Base-by-base conservation (phyloP, 92 coral and sea anemone genomes). In the Zoanthus sociatus region DNA sequence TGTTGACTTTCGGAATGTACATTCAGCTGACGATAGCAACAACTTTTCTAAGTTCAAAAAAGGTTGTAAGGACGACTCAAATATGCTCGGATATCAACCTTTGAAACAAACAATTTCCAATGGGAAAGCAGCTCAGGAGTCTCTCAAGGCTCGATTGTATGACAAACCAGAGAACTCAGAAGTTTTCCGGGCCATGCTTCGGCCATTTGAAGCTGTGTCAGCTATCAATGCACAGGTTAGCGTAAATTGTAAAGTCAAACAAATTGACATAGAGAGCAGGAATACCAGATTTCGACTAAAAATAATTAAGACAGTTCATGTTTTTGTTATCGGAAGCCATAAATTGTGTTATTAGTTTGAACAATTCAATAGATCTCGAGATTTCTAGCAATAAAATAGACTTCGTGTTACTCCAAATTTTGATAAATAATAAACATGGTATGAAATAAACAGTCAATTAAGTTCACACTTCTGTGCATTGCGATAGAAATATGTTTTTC, bases 121-220 rank as follows among this genome's bases (percentile, higher is more conserved):
- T 71, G 97, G 96, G 5, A 89, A 88, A 73, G 95, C 91, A 33
- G 99, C 92, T 16, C 93, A 91, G 51, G 98, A 97, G 70, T 45
- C 90, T 15, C 87, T 97, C 42, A 97, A 92, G 88, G 90, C 94
- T 71, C 99, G 99, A 53, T 78, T 97, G 81, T 97, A 97, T 69
- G 99, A 97, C 89, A 89, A 84, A 73, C 97, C 98, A 14, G 98
- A 92, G 89, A 93, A 95, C 87, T 95, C 99, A 0, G 98, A 97
- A 67, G 99, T 97, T 87, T 97, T 91, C 88, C 92, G 90, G 67
- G 89, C 98, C 17, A 91, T 94, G 47, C 61, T 86, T 83, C 95
- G 98, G 18, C 93, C 98, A 30, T 74, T 78, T 17, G 91, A 91
- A 85, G 89, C 92, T 56, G 44, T 90, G 55, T 85, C 74, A 54